Base-by-base conservation (phyloP, 2,113 vertebrate species). In the Parotia lawesii region DNA sequence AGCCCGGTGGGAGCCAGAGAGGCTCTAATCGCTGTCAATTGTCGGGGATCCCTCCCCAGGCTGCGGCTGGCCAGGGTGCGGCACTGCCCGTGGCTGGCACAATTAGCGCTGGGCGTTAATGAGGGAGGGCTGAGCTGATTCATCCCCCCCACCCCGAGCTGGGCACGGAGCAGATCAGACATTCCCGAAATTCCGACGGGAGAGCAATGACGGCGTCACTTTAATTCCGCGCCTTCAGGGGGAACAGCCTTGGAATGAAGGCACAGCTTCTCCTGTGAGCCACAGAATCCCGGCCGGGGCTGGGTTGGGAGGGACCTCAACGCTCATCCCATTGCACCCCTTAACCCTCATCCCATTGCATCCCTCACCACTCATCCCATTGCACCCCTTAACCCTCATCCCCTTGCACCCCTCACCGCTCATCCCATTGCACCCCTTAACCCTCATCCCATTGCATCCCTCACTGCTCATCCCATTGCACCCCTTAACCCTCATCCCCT, bases 1-100 rank as follows among this genome's bases (percentile, higher is more conserved):
- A 38, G 54, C 67, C 58, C 16, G 13, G 19, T 0, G 9, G 8
- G 47, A 80, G 54, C 45, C 20, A 5, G 42, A 19, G 1, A 1
- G 11, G 13, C 38, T 45, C 25, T 2, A 7, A 3, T 4, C 5
- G 13, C 48, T 42, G 5, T 1, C 19, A 1, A 5, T 0, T 29
- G 17, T 3, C 6, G 0, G 5, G 40, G 16, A 6, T 22, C 75
- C 40, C 21, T 62, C 6, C 53, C 60, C 29, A 5, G 7, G 38
- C 22, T 6, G 40, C n/a, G 56, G 38, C 50, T 23, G 50, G 7
- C 11, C 8, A 6, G 17, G 1, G 1, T 3, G 54, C 13, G 44
- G 37, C 27, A 6, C 18, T 22, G 21, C 61, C 47, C 1, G 2
- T 3, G 7, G 27, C n/a, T 9, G 64, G 25, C 6, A 0, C 40